These are phyloP conservation scores for Heteronetta atricapilla DNA, from an alignment of 2,113 vertebrate species.

Conservation along the genomic window DNA sequence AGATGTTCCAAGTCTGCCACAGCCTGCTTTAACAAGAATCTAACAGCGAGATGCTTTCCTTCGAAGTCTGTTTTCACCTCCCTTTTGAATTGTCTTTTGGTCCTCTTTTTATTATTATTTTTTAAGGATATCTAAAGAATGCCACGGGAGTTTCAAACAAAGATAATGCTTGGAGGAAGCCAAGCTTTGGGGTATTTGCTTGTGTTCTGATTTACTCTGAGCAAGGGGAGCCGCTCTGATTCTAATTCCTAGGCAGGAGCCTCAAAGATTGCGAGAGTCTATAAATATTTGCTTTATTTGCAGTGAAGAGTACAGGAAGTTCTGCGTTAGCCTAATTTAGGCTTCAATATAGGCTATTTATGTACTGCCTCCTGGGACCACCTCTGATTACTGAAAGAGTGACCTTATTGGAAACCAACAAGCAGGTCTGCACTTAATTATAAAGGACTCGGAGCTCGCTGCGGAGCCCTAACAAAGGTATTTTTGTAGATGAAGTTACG, in stretches of 20 bases:
- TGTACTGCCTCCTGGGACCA: conserved; percentile 54
- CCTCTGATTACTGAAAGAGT: conserved; percentile 64
- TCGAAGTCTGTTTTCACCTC: conserved; percentile 9
- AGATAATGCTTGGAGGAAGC: neutral
- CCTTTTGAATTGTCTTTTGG: neutral
- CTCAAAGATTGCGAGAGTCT: conserved; percentile 35
- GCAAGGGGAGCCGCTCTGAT: neutral
- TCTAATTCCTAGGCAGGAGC: conserved; percentile 15
- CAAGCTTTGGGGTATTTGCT: neutral
- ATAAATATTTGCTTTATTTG: conserved; percentile 66
- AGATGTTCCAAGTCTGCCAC: neutral
- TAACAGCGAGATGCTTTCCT: neutral
- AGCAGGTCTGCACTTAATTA: conserved; percentile 69
- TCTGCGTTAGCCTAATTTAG: conserved; percentile 63
- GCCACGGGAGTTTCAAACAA: neutral
- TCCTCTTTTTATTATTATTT: neutral
- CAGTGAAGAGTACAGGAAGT: conserved; percentile 55
- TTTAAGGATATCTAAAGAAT: neutral
- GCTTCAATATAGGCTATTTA: conserved; percentile 60
- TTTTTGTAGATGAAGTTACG: conserved; percentile 46
- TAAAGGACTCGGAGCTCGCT: conserved; percentile 43
- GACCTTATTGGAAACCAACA: conserved; percentile 71
- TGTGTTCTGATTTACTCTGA: neutral
- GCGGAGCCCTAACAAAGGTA: conserved; percentile 47
- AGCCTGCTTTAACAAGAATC: neutral